Base-by-base conservation (phyloP, 2,113 vertebrate genomes). In the Sinocyclocheilus grahami region DNA sequence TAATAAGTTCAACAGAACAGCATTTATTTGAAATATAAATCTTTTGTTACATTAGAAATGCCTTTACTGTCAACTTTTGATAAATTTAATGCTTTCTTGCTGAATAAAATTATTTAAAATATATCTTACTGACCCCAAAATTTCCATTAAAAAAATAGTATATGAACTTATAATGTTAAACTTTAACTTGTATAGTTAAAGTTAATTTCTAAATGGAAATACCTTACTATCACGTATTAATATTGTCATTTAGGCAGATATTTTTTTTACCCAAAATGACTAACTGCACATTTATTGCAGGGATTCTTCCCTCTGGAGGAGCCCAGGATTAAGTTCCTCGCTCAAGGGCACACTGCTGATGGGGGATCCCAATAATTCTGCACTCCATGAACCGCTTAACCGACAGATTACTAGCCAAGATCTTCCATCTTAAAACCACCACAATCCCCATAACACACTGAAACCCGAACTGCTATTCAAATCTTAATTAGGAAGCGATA, bases 281-380 rank as follows among this genome's bases (percentile, higher is more conserved):
- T 71, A 71, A 20, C 14, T 9, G 18, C 58, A 77, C 72, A 33
- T 82, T 46, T 82, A 67, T 24, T 65, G 42, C 37, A 48, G 46
- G 8, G 63, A 53, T 65, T n/a, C 65, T 72, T 72, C 81, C 81
- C 81, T 83, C 5, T 0, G 67, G 81, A 72, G 65, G 10, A 33
- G 81, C 65, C 81, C 42, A 33, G 27, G 81, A 48, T 83, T 83
- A 55, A 55, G 65, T 55, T 67, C 16, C 48, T 72, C 18, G 27
- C 65, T 48, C 79, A 51, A 82, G 62, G 79, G 37, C 62, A 80
- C 11, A n/a, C 30, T 30, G 24, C 22, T 11, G n/a, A 82, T 48
- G 33, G n/a, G 42, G 62, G 42, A 82, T 67, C 16, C 62, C 62
- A 51, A 12, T 82, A 69, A 82, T 82, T 82, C 80, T 82, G 24